phyloP scores from a whole-genome alignment of 1,140 invertebrate species.

The Aphidius gifuensis region DNA sequence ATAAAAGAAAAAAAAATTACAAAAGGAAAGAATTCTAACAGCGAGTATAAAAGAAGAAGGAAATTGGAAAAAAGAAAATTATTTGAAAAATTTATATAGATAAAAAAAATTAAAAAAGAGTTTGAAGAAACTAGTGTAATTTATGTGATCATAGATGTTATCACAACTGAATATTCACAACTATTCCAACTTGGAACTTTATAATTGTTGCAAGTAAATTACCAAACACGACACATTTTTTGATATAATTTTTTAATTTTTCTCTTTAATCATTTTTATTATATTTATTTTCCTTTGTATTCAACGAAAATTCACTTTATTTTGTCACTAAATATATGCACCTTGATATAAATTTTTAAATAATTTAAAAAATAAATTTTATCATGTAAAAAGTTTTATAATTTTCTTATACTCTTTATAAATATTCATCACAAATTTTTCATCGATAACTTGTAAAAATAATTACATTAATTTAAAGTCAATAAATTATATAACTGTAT shows the following conservation, averaged over 20 bases:
- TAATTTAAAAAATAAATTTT: slow-evolving; percentile 47
- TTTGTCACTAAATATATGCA: not conserved
- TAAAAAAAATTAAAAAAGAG: not conserved
- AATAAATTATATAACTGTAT: no score
- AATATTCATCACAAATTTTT: slow-evolving; percentile 21
- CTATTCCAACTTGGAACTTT: slow-evolving; percentile 42
- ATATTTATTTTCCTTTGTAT: slow-evolving; percentile 12
- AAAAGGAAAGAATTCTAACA: not conserved
- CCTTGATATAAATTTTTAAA: slow-evolving; percentile 42
- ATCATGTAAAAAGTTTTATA: slow-evolving; percentile 48
- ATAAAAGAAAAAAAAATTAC: slow-evolving; percentile 1
- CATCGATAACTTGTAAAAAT: not conserved
- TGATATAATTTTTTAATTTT: not conserved
- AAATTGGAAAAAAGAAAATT: slow-evolving; percentile 6
- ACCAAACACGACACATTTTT: slow-evolving; percentile 22
- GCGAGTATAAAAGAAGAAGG: not conserved
- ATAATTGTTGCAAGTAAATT: slow-evolving; percentile 46
- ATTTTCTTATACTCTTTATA: slow-evolving; percentile 30
- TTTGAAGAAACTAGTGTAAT: slow-evolving; percentile 28
- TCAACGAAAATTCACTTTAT: slow-evolving; percentile 1
- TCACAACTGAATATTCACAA: slow-evolving; percentile 46
- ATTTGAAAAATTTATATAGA: not conserved
- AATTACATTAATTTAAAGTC: no score
- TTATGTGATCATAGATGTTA: slow-evolving; percentile 47
- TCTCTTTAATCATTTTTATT: not conserved